Base-by-base conservation (phyloP, 2,113 vertebrate species). In the Chauna torquata region DNA sequence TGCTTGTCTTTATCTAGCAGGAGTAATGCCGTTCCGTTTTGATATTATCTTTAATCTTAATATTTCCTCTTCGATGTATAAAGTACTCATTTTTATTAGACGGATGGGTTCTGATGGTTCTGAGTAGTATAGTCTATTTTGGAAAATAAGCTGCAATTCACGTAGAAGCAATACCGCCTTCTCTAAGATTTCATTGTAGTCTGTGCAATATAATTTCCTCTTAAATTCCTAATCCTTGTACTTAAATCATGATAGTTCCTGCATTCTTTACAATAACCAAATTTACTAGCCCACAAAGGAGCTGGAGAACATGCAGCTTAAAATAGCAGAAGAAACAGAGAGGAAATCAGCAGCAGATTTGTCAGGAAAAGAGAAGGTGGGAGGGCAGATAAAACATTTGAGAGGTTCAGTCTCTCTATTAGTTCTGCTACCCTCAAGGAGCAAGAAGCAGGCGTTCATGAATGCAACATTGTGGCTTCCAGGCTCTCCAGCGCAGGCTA, bases 401-500 rank as follows among this genome's bases (percentile, higher is more conserved):
- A 24, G 40, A 57, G 20, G 20, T 84, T 66, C n/a, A 66, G 4
- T 17, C 27, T 94, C 81, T 38, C 16, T 77, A 6, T n/a, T 65
- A 36, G 9, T 71, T 55, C 36, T 72, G 24, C 34, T 62, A 5
- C 47, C 42, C 17, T 20, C 22, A 38, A 22, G 9, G 76, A 58
- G 24, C 36, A 68, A 66, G 36, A 54, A n/a, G 16, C 36, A 16
- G 25, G 20, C 0, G 0, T 12, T 57, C 22, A 36, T 11, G 58
- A 77, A 44, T 36, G 23, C 13, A 49, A 8, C 4, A 18, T 30
- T 25, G 14, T 64, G 38, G 22, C 44, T 38, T 88, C 38, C 72
- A 38, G 36, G 32, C 11, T 44, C 32, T 6, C 11, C 40, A 13
- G 1, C 0, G 1, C 11, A 36, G 44, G 18, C 16, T 54, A 45